Evolutionary conservation across 1,140 invertebrate species (phyloP), one percentile per base, ranked within the genome.

Genomic region (Hyles euphorbiae): DNA sequence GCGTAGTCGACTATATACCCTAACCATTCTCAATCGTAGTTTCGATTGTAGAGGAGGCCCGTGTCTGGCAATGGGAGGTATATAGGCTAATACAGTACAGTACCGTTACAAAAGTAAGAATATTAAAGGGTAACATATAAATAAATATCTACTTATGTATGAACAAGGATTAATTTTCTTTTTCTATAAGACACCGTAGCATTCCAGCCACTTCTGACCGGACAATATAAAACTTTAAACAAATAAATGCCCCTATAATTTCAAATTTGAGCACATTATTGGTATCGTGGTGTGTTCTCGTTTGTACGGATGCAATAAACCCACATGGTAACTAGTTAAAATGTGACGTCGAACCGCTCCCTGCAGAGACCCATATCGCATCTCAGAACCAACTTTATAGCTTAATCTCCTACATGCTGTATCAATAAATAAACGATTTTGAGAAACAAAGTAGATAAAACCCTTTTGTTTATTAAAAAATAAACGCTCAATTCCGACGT

Each of bases 391-490:
- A 54, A 70, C 68, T 87, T 88, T 88, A 88, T 85, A 74, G 81
- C 85, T 86, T 84, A 86, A 87, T 86, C 83, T 86, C 67, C 63
- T 66, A 74, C 76, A 79, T 66, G 76, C 77, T 68, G 81, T 81
- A 82, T 76, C 82, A 80, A 87, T 87, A 85, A 85, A 85, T 83
- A 80, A 80, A 70, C 60, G 63, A 65, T 71, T 40, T 40, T 76
- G 58, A 53, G 74, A 79, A 81, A 79, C 74, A 80, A 83, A 75
- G 67, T 81, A 61, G 48, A 65, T 63, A 67, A 64, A 61, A 55
- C n/a, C 10, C 8, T 54, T 12, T 54, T 54, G 36, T 54, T 22
- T 6, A 3, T 12, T 43, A 43, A 40, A 11, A 36, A 36, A 9
- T 36, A 54, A 44, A 54, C n/a, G 36, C 36, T 40, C 36, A 40